Evolutionary conservation across 2,797 vertebrate species (phyloP).

Genomic region (Pantherophis vulpinus): DNA sequence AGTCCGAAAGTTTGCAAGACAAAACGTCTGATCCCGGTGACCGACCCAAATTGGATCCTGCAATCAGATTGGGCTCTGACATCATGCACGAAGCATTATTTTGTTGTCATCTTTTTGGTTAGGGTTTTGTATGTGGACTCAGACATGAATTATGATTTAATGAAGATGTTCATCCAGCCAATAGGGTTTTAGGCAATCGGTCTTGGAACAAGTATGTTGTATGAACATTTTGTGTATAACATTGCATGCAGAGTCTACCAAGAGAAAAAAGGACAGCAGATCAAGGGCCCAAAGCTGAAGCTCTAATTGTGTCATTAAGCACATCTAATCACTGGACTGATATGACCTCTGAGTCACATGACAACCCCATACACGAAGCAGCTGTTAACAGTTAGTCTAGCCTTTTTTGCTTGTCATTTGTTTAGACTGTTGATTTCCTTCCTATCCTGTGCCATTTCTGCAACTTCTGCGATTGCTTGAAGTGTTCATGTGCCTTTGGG

Average conservation of each 20-base stretch:
- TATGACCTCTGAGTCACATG: not conserved
- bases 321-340: not conserved
- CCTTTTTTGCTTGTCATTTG: not conserved
- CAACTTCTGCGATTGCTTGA: conserved; percentile 52
- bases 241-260: not conserved
- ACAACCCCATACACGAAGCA: not conserved
- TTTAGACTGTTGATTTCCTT: not conserved
- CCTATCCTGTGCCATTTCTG: conserved; percentile 37
- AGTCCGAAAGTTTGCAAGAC: not conserved
- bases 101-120: not conserved
- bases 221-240: not conserved
- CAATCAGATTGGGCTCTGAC: not conserved
- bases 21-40: not conserved
- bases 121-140: not conserved
- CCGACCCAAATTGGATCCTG: not conserved
- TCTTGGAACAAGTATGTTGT: not conserved
- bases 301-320: not conserved
- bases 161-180: not conserved
- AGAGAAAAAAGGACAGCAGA: not conserved
- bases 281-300: not conserved
- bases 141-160: not conserved
- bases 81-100: not conserved
- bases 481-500: conserved; percentile 43
- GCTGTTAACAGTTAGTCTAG: not conserved
- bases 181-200: not conserved